Percentiles rank a stretch among this genome's conserved stretches.
These are phyloP conservation scores for Pollachius pollachius DNA, from an alignment of 2,113 vertebrate species.

Conservation along the genomic window DNA sequence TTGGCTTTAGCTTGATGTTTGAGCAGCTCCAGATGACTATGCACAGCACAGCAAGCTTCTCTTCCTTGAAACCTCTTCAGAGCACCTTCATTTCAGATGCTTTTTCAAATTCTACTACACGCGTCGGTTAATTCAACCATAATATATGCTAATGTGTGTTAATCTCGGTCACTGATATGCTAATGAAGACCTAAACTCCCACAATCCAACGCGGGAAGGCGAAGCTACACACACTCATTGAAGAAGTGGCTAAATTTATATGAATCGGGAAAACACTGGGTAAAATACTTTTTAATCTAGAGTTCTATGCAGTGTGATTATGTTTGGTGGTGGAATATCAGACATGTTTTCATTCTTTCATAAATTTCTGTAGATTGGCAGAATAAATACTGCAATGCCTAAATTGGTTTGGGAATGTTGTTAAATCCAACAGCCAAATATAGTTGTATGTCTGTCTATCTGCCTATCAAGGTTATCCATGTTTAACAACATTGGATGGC, in stretches of 20 bases:
- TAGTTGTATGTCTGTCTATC: too few species aligned
- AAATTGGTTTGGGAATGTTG: too few species aligned
- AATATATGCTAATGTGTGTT: conserved; percentile 78
- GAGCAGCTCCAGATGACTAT: conserved; percentile 41
- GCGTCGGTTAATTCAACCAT: conserved; percentile 63
- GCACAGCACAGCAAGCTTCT: conserved; percentile 21
- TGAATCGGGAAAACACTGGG: conserved; percentile 20
- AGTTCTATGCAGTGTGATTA: conserved; percentile 2
- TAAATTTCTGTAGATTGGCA: too few species aligned
- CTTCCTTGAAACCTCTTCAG: conserved; percentile 56
- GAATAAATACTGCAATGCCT: too few species aligned
- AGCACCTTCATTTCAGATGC: conserved; percentile 63
- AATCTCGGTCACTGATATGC: conserved; percentile 77
- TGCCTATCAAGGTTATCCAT: too few species aligned
- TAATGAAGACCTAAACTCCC: conserved; percentile 69
- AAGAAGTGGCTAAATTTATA: conserved; percentile 50
- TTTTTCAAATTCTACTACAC: conserved; percentile 63
- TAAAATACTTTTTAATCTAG: conserved; percentile 24
- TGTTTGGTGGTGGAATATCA: neutral
- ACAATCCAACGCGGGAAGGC: conserved; percentile 57
- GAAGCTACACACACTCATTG: conserved; percentile 35
- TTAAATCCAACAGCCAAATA: too few species aligned
- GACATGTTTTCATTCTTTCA: neutral
- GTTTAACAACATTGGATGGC: conserved; percentile 74
- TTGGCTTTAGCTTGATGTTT: conserved; percentile 24